Evolutionary conservation across 2,888 invertebrate genomes (phyloP).

Genomic region (Tipula vernalis): DNA sequence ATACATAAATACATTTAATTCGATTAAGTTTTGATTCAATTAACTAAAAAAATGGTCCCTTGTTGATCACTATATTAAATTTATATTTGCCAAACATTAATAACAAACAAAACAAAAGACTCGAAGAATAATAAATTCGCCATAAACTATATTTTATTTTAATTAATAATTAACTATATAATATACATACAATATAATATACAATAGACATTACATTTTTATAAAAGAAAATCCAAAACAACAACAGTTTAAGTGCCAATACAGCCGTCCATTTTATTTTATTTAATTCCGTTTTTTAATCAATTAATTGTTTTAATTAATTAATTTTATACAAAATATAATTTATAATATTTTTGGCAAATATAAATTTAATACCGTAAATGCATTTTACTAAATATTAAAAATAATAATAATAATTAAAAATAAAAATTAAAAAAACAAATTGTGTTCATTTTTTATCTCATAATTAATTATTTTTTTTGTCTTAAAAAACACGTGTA

Average conservation of each 20-base stretch:
- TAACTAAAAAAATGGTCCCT: not conserved
- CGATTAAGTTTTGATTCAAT: not conserved
- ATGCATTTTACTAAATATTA: not conserved
- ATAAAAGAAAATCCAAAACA: not conserved
- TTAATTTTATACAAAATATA: not conserved
- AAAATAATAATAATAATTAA: not conserved
- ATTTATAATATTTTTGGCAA: not conserved
- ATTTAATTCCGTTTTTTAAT: not conserved
- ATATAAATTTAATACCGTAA: not conserved
- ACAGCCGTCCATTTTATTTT: not conserved
- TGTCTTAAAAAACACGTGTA: not conserved
- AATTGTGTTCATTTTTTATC: slow-evolving; percentile 4
- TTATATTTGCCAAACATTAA: not conserved
- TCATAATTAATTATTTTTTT: not conserved
- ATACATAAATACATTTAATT: not conserved
- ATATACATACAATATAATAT: not conserved
- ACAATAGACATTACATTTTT: not conserved
- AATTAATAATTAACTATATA: not conserved
- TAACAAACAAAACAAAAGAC: not conserved
- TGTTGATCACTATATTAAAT: not conserved
- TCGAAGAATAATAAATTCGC: not conserved
- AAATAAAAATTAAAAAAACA: not conserved
- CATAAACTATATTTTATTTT: not conserved
- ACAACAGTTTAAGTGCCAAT: not conserved
- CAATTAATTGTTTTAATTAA: not conserved